Conservation (phyloP, 1,140 invertebrate species). For the Coelopa frigida region DNA sequence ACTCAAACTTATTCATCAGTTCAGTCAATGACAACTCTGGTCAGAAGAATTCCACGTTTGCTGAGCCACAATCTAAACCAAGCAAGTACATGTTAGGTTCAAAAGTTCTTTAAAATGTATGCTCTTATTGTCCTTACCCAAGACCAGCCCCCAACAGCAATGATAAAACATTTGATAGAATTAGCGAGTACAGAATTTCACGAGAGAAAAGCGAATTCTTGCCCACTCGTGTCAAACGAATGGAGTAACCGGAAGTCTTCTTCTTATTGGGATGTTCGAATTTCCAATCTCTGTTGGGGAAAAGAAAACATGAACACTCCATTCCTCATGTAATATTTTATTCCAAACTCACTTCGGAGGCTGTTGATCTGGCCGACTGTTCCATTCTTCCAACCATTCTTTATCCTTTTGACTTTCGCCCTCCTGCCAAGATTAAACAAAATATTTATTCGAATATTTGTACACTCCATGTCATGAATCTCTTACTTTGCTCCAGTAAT, state of each 20-base stretch:
- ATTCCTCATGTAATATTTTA: not conserved
- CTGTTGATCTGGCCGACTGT: constrained; percentile 74
- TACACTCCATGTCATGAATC: too few relatives aligned
- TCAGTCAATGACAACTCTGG: constrained; percentile 56
- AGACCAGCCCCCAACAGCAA: constrained; percentile 82
- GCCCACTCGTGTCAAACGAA: constrained; percentile 73
- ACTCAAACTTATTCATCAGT: constrained; percentile 12
- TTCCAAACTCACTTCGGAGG: constrained; percentile 65
- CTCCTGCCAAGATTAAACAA: constrained; percentile 56
- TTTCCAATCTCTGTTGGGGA: constrained; percentile 64
- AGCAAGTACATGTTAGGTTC: constrained; percentile 16
- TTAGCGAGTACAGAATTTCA: constrained; percentile 81
- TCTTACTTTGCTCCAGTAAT: constrained; percentile 62
- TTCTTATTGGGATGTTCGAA: constrained; percentile 62
- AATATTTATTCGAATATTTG: too few relatives aligned
- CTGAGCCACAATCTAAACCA: constrained; percentile 58
- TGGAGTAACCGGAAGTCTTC: constrained; percentile 53
- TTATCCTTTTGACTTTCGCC: constrained; percentile 58
- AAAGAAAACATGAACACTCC: constrained; percentile 12
- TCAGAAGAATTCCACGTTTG: constrained; percentile 57
- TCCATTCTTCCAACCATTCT: constrained; percentile 90
- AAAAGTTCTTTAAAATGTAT: too few relatives aligned
- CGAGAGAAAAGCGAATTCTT: constrained; percentile 77
- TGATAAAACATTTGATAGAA: constrained; percentile 84
- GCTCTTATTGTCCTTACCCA: constrained; percentile 73